Evolutionary conservation across 92 coral and sea anemone genomes (phyloP).

Genomic region (Actinostola sp.): DNA sequence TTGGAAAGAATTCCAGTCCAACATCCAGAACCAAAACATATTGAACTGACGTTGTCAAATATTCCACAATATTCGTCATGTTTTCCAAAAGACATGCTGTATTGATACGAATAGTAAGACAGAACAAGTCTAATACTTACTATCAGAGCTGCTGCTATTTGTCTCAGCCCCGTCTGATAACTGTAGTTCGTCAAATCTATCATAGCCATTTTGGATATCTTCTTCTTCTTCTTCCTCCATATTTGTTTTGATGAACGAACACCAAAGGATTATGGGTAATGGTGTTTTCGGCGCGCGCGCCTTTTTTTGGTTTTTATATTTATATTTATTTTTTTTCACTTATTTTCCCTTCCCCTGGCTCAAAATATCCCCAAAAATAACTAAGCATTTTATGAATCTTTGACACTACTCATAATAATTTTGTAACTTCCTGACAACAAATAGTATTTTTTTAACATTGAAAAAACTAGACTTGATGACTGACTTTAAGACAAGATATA

Average conservation of each 20-base stretch:
- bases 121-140: slow-evolving; percentile 2
- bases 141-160: slow-evolving; percentile 64
- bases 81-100: neutral
- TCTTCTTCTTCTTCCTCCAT: slow-evolving; percentile 90
- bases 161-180: slow-evolving; percentile 48
- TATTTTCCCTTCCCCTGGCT: neutral
- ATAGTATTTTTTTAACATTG: too few species aligned
- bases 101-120: neutral
- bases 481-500: too few species aligned
- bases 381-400: too few species aligned
- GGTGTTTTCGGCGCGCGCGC: slow-evolving; percentile 6
- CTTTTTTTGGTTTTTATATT: slow-evolving; percentile 14
- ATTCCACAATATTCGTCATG: neutral
- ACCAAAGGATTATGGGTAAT: slow-evolving; percentile 26
- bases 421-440: too few species aligned
- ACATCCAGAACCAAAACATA: too few species aligned
- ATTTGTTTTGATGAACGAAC: slow-evolving; percentile 59
- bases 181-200: slow-evolving; percentile 73
- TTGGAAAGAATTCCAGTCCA: too few species aligned
- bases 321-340: neutral
- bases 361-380: too few species aligned
- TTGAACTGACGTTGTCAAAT: too few species aligned
- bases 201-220: slow-evolving; percentile 88
- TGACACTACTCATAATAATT: too few species aligned
- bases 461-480: too few species aligned